Conservation (phyloP, 2,113 vertebrate species). For the Isurus oxyrinchus region DNA sequence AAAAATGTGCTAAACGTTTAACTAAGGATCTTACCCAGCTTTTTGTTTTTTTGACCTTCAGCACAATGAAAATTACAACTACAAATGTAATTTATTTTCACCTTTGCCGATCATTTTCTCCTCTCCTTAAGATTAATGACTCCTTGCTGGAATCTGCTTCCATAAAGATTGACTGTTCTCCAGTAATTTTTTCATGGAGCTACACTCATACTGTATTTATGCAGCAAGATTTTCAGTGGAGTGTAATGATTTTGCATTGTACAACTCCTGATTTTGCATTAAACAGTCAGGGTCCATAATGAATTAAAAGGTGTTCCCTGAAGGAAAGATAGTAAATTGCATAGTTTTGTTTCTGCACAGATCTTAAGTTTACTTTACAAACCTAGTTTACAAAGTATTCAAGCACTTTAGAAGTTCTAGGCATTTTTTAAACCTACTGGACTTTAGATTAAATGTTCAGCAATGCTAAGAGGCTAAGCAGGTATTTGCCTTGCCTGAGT, state of each 20-base stretch:
- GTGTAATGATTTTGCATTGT: not conserved
- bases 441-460: not conserved
- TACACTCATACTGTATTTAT: not conserved
- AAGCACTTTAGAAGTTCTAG: not conserved
- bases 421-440: not conserved
- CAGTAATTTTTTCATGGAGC: not conserved
- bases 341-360: not conserved
- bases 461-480: not conserved
- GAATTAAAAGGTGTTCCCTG: not conserved
- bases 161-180: not conserved
- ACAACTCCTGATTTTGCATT: not conserved
- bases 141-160: not conserved
- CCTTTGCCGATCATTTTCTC: not conserved
- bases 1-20: not conserved
- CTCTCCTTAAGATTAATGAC: not conserved
- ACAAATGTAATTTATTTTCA: not conserved
- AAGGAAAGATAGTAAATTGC: not conserved
- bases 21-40: not conserved
- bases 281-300: not conserved
- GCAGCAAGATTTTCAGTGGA: not conserved
- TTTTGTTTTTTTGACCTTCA: not conserved
- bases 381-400: not conserved
- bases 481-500: not conserved
- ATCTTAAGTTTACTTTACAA: not conserved
- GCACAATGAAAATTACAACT: not conserved